Percentiles rank a stretch among this genome's conserved stretches.
phyloP scores from a whole-genome alignment of 2,113 vertebrate genomes.

The Thalassoma bifasciatum region DNA sequence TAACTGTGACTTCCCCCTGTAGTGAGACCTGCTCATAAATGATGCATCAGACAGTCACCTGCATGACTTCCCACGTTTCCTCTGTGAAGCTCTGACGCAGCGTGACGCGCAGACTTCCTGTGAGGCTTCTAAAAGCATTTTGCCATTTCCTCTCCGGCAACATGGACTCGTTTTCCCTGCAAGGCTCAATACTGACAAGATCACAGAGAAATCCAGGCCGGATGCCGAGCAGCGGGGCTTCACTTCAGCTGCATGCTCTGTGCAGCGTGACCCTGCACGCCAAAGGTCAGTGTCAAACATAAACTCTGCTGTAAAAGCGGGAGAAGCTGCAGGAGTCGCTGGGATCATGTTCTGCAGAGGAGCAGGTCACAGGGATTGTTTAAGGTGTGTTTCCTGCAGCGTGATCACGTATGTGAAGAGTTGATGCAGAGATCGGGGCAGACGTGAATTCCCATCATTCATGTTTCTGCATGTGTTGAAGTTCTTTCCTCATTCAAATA shows the following conservation, averaged over 20 bases:
- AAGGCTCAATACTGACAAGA: slow-evolving; percentile 5
- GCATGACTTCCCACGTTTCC: slow-evolving; percentile 70
- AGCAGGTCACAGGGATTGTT: neutral
- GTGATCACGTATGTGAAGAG: neutral
- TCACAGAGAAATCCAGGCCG: slow-evolving; percentile 24
- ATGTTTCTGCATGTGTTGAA: neutral
- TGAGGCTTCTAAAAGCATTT: slow-evolving; percentile 69
- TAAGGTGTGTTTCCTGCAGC: neutral
- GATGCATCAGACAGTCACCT: slow-evolving; percentile 61
- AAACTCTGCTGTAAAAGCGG: neutral
- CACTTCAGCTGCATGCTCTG: neutral
- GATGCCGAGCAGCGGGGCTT: slow-evolving; percentile 23
- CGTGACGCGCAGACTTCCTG: slow-evolving; percentile 43
- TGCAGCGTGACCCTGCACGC: slow-evolving; percentile 20
- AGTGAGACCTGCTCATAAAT: slow-evolving; percentile 55
- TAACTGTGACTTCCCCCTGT: slow-evolving; percentile 44
- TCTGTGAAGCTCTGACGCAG: slow-evolving; percentile 45
- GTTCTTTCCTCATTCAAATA: neutral
- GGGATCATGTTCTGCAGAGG: neutral
- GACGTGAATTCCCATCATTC: neutral
- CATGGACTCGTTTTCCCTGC: slow-evolving; percentile 9
- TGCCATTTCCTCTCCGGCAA: slow-evolving; percentile 46
- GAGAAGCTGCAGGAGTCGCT: neutral
- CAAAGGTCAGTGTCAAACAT: slow-evolving; percentile 34
- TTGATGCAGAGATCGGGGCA: neutral